Conservation (phyloP, 2,888 invertebrate genomes). For the Eustalomyia histrio region DNA sequence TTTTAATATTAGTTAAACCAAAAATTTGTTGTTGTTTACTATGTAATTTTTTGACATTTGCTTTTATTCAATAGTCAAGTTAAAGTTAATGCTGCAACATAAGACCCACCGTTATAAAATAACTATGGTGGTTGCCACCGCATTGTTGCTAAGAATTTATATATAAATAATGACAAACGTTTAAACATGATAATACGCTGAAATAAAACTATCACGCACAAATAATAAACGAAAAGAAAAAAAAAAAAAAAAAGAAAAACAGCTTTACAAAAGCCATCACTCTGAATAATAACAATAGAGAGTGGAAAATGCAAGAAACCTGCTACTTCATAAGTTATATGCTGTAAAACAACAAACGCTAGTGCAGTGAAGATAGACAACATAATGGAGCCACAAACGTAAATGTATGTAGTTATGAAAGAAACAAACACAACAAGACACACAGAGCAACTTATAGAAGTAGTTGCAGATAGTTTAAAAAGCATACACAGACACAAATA, state of each 20-base stretch:
- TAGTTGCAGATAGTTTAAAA: not conserved
- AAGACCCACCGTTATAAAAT: too few species aligned
- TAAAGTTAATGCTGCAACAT: too few species aligned
- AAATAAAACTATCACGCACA: slow-evolving; percentile 23
- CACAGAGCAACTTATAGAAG: not conserved
- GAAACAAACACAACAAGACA: not conserved
- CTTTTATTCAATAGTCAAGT: too few species aligned
- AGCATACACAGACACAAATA: slow-evolving; percentile 18
- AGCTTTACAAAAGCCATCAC: slow-evolving; percentile 3
- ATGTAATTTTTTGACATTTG: too few species aligned
- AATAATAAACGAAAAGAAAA: not conserved
- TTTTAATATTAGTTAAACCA: too few species aligned
- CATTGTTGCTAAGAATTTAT: slow-evolving; percentile 34
- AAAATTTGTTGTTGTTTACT: too few species aligned
- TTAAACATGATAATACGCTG: slow-evolving; percentile 30
- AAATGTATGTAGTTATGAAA: not conserved
- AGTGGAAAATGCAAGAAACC: not conserved
- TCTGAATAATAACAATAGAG: not conserved
- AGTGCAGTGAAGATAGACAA: not conserved
- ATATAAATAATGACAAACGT: slow-evolving; percentile 52
- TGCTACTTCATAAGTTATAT: slow-evolving; percentile 13
- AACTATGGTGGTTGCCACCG: too few species aligned
- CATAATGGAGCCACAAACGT: not conserved
- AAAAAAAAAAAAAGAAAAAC: not conserved
- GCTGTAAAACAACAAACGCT: not conserved